Conservation (phyloP, 2,113 vertebrate species). For the Pelusios castaneus region DNA sequence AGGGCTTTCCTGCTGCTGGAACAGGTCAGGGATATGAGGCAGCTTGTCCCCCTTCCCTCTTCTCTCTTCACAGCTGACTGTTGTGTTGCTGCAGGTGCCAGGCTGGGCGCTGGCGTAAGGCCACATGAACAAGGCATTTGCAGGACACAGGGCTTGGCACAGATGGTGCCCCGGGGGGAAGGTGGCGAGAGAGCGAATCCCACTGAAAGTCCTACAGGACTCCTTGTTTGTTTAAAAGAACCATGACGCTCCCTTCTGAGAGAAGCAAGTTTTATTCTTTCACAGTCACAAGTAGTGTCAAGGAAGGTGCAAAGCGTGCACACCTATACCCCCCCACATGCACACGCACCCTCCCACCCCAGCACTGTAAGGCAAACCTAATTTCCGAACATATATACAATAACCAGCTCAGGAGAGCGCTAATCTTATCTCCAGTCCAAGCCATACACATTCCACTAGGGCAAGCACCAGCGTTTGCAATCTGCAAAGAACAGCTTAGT, state of each 20-base stretch:
- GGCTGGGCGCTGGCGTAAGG: neutral
- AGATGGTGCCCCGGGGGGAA: neutral
- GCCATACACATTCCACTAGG: neutral
- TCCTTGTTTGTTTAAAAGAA: no score
- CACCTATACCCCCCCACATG: no score
- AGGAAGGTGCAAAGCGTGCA: neutral
- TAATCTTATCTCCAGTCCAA: neutral
- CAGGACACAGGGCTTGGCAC: neutral
- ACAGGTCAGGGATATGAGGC: no score
- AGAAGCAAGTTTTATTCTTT: conserved; percentile 57
- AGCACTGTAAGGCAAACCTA: neutral
- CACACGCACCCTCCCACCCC: neutral
- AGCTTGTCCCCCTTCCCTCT: neutral
- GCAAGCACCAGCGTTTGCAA: neutral
- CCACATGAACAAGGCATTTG: neutral
- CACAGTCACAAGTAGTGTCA: neutral
- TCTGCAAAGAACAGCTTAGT: neutral
- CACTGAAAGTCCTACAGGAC: no score
- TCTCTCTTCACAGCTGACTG: neutral
- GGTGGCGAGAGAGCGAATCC: neutral
- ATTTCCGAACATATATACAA: neutral
- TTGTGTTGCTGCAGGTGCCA: neutral
- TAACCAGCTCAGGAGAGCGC: neutral
- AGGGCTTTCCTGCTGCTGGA: neutral
- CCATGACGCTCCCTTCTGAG: neutral